Evolutionary conservation across 2,797 vertebrate genomes (phyloP), one percentile per base, ranked within the genome.

Genomic region (Apodemus agrarius): DNA sequence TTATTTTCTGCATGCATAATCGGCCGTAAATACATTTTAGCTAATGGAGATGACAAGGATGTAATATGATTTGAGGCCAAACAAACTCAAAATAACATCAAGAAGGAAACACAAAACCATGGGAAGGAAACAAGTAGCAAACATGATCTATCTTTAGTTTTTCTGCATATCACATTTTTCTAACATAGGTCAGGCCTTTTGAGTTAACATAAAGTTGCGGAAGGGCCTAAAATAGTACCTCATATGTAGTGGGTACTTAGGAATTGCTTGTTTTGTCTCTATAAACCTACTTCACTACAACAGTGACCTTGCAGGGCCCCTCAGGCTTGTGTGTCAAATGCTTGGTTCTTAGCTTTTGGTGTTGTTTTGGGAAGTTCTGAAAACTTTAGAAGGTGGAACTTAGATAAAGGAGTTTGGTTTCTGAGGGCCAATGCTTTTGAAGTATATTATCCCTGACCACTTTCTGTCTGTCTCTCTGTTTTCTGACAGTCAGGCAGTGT

Each of bases 1-100:
- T 98, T 96, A 97, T 97, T 98, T 97, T 98, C 95, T 96, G 97
- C 97, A 97, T 97, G 96, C 96, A 97, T 98, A 98, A 97, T 98
- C 96, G 98, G 96, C 96, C 95, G 80, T 97, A 98, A 97, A 96
- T 98, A 97, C 97, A 95, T 97, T 98, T 97, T 96, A 96, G 96
- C 96, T 97, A 97, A 97, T 98, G 91, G 96, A 96, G 96, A 97
- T 97, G 97, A 97, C 98, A 97, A 96, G 97, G 94, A 89, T 97
- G 40, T 97, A 97, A 98, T 96, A 97, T 95, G 96, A 97, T 97
- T 97, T 97, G 93, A 97, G 87, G 72, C 90, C 63, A 98, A 93
- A 92, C 95, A 98, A 94, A 96, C 95, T 95, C 94, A 89, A 97
- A 97, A 96, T 91, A 97, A 74, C 93, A 95, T 93, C 90, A 96